These are phyloP conservation scores for Palaemon carinicauda DNA, from an alignment of 1,140 invertebrate genomes.

Conservation along the genomic window DNA sequence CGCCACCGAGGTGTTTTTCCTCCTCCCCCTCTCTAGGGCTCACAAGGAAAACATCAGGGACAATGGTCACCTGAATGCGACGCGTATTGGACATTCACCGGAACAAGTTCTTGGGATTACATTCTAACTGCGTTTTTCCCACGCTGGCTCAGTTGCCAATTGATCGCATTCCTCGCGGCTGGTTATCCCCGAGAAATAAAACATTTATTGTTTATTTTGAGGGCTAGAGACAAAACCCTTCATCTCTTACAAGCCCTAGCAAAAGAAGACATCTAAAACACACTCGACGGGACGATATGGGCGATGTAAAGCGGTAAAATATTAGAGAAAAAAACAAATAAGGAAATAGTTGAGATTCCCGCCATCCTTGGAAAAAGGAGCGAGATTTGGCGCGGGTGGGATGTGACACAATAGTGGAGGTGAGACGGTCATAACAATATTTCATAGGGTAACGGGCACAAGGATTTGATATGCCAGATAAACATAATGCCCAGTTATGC, in stretches of 20 bases:
- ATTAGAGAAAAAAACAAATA: not conserved
- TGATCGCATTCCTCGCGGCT: not conserved
- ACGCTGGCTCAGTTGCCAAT: conserved; percentile 8
- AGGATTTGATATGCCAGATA: conserved; percentile 53
- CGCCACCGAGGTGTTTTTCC: not conserved
- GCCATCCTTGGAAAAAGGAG: not conserved
- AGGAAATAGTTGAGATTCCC: not conserved
- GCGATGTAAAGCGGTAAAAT: not conserved
- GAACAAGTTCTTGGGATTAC: conserved; percentile 53
- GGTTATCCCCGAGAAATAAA: not conserved
- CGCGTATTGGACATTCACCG: conserved; percentile 45
- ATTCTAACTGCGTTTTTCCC: not conserved
- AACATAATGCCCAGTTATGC: conserved; percentile 45
- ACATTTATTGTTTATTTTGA: not conserved
- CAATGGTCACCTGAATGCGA: conserved; percentile 52
- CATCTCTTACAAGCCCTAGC: not conserved
- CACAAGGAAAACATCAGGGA: conserved; percentile 41
- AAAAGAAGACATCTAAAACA: too few relatives aligned
- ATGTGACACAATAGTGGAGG: conserved; percentile 11
- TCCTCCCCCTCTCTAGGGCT: not conserved
- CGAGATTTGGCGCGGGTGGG: conserved; percentile 17
- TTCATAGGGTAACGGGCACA: conserved; percentile 50
- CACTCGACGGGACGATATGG: too few relatives aligned
- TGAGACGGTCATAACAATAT: conserved; percentile 49
- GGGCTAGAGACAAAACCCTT: not conserved